Evolutionary conservation across 2,797 vertebrate genomes (phyloP).

Genomic region (Mycteria americana): DNA sequence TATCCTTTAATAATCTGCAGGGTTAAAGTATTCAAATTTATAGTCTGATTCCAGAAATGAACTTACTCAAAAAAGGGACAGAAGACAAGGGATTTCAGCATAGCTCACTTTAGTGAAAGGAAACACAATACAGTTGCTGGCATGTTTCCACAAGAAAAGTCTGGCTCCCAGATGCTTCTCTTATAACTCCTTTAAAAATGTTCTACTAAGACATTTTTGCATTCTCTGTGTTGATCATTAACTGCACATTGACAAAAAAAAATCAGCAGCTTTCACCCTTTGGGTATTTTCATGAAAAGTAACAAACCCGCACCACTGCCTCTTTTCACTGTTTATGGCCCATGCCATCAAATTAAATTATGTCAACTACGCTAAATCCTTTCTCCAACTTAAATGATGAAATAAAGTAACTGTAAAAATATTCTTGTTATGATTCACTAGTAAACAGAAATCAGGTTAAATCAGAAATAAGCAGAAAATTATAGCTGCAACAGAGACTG

Average conservation of each 20-base stretch:
- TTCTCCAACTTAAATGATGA: background rate
- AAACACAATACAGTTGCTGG: conserved; percentile 74
- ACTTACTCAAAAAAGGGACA: background rate
- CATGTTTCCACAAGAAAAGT: conserved; percentile 72
- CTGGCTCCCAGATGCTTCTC: conserved; percentile 78
- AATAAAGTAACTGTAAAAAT: background rate
- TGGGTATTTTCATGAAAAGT: conserved; percentile 14
- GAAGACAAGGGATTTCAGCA: conserved; percentile 69
- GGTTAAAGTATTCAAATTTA: conserved; percentile 57
- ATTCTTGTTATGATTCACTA: background rate
- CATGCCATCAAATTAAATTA: background rate
- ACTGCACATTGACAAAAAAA: conserved; percentile 13
- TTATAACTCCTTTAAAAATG: conserved; percentile 52
- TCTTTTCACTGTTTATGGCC: background rate
- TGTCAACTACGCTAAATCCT: background rate
- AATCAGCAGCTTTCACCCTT: background rate
- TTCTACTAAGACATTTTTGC: conserved; percentile 64
- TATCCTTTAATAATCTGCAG: conserved; percentile 8
- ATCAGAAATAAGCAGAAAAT: background rate
- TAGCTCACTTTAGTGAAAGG: conserved; percentile 52
- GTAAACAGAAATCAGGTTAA: background rate
- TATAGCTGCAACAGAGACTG: background rate
- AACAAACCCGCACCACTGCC: background rate
- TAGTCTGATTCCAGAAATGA: conserved; percentile 23
- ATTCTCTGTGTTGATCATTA: conserved; percentile 54